Evolutionary conservation across 2,888 invertebrate genomes (phyloP).

Genomic region (Metopia argyrocephala): DNA sequence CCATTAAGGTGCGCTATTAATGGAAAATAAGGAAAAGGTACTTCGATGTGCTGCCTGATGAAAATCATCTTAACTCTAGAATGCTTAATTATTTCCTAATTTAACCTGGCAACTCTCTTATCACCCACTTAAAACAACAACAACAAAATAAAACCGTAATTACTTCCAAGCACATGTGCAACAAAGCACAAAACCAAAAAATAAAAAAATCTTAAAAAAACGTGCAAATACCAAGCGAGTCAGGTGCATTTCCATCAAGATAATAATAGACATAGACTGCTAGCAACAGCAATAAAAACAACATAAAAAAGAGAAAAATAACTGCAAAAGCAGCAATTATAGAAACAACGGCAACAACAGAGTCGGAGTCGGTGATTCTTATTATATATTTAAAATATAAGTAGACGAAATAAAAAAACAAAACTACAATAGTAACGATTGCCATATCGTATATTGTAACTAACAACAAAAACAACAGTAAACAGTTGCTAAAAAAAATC

Average conservation of each 20-base stretch:
- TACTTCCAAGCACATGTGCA: conserved; percentile 62
- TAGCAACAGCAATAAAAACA: conserved; percentile 38
- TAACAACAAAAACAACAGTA: conserved; percentile 34
- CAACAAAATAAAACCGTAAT: conserved; percentile 54
- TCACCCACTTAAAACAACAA: conserved; percentile 55
- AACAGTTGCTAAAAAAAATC: conserved; percentile 24
- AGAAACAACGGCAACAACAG: conserved; percentile 30
- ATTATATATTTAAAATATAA: conserved; percentile 55
- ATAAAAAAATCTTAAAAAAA: conserved; percentile 51
- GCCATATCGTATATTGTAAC: conserved; percentile 55
- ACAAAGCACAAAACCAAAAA: conserved; percentile 28
- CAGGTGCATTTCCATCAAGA: conserved; percentile 78
- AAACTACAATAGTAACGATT: conserved; percentile 47
- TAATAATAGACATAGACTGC: conserved; percentile 67
- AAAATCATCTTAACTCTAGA: too few relatives aligned
- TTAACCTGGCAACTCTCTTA: conserved; percentile 47
- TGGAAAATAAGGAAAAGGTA: too few relatives aligned
- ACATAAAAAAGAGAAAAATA: conserved; percentile 11
- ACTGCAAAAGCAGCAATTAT: conserved; percentile 30
- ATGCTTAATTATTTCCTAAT: too few relatives aligned
- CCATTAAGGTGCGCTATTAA: too few relatives aligned
- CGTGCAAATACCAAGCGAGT: conserved; percentile 73
- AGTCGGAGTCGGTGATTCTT: conserved; percentile 53
- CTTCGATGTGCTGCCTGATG: too few relatives aligned
- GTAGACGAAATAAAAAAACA: conserved; percentile 16